A percentile compares a stretch with the other conserved stretches of the same genome.
Evolutionary conservation across 2,888 invertebrate genomes (phyloP).

Genomic region (Cheilosia grossa): DNA sequence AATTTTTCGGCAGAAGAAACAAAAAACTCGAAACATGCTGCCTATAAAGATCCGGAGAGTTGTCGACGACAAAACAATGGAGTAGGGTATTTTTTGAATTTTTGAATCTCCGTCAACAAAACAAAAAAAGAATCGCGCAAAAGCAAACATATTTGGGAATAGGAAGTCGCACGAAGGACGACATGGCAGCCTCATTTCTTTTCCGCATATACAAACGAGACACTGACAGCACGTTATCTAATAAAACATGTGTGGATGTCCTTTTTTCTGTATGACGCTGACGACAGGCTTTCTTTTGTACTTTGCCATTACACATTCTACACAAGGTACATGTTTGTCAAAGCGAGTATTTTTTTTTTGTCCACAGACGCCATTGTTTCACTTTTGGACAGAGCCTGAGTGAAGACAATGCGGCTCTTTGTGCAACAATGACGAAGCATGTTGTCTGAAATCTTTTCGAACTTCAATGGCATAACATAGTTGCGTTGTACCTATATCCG

Average conservation of each 20-base stretch:
- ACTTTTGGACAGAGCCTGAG: slow-evolving; percentile 42
- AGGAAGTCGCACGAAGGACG: slow-evolving; percentile 68
- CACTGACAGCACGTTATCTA: slow-evolving; percentile 73
- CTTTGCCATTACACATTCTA: slow-evolving; percentile 29
- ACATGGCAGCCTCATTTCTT: slow-evolving; percentile 59
- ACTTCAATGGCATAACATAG: slow-evolving; percentile 45
- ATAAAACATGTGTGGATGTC: slow-evolving; percentile 72
- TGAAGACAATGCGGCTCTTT: slow-evolving; percentile 53
- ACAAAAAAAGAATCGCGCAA: slow-evolving; percentile 36
- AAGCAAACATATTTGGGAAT: slow-evolving; percentile 29
- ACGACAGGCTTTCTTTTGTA: slow-evolving; percentile 69
- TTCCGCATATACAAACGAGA: slow-evolving; percentile 32
- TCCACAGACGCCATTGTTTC: slow-evolving; percentile 63
- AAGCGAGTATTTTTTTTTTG: slow-evolving; percentile 32
- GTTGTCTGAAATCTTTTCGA: slow-evolving; percentile 60
- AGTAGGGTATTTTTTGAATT: slow-evolving; percentile 15
- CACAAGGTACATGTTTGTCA: slow-evolving; percentile 12
- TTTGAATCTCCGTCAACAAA: slow-evolving; percentile 19
- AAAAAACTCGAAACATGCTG: slow-evolving; percentile 51
- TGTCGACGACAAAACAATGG: slow-evolving; percentile 58
- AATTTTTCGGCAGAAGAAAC: slow-evolving; percentile 12
- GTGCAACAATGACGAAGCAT: slow-evolving; percentile 35
- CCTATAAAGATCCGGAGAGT: slow-evolving; percentile 57
- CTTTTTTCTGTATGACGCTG: slow-evolving; percentile 44
- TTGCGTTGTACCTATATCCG: neutral